Evolutionary conservation across 2,113 vertebrate species (phyloP).

Genomic region (crab-eating macaque (Macaca fascicularis)): T2T-MFA8v1.1 NC_088388.1:70362001-70362500

Average conservation of each 20-base stretch:
- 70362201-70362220: not conserved
- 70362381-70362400: not conserved
- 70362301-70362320: not conserved
- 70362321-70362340: not conserved
- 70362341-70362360: not conserved
- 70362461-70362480: not conserved
- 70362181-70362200: not conserved
- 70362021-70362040: not conserved
- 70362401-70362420: not conserved
- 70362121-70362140: not conserved
- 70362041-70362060: constrained; percentile 43
- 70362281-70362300: not conserved
- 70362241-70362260: not conserved
- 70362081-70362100: constrained; percentile 13
- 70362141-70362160: not conserved
- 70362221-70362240: not conserved
- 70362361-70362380: not conserved
- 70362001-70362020: not conserved
- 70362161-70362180: not conserved
- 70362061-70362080: not conserved
- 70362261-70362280: not conserved
- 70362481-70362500: constrained; percentile 18
- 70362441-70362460: not conserved
- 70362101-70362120: not conserved
- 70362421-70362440: not conserved